Evolutionary conservation across 2,888 invertebrate species (phyloP), one percentile per base, ranked within the genome.

Genomic region (Diarsia dahlii): DNA sequence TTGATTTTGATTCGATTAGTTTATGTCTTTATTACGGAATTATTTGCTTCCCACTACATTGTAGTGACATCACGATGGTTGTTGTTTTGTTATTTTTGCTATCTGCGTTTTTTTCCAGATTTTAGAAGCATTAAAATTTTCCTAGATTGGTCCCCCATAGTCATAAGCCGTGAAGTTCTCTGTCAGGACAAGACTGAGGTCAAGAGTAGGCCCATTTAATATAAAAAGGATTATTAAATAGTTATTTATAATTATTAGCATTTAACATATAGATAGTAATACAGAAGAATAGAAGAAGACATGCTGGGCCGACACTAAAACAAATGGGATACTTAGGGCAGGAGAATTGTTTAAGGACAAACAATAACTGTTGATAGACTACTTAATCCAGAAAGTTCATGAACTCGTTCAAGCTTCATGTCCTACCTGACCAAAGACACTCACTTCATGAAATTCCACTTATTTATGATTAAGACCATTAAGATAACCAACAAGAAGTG

Each of bases 1-100:
- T 87, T 88, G 88, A 85, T 88, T 85, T 76, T 81, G 74, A 86
- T 86, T 84, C 10, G 80, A 82, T 85, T 87, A 80, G n/a, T 65
- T 84, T 82, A 85, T 78, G 66, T 79, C 84, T 80, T 85, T 76
- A 85, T 85, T 69, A 78, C 45, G 23, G 23, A 1, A 64, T 67
- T 62, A 72, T 62, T 66, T 50, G 12, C 56, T 63, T 75, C 45
- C 23, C 56, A 45, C 13, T 23, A 18, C 20, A 46, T 50, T 68
- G 13, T 58, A 28, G 34, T 60, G 46, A 52, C 18, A 3, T 45
- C 2, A n/a, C 39, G 13, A 34, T 20, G 52, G 52, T 63, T 20
- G 23, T 52, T 34, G 9, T 56, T 68, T 63, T 15, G 34, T 58
- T 34, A 6, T 62, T 68, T 63, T 39, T 64, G 13, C 23, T 39